A percentile compares a stretch with the other conserved stretches of the same genome.
Conservation (phyloP, 2,888 invertebrate genomes). For the Pherbina coryleti region DNA sequence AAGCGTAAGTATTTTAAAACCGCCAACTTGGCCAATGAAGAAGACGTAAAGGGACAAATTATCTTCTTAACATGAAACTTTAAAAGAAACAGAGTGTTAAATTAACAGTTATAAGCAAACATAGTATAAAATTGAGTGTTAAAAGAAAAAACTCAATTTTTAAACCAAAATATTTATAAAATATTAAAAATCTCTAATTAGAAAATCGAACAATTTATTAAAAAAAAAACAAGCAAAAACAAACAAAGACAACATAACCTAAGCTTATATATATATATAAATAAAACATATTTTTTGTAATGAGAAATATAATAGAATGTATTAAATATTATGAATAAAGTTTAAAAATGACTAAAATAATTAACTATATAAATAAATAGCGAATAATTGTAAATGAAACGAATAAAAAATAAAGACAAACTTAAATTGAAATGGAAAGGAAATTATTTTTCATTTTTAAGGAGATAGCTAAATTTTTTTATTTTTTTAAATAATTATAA, state of each 20-base stretch:
- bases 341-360: background rate
- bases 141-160: background rate
- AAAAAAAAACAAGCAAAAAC: background rate
- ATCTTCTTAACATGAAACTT: background rate
- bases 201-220: background rate
- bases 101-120: background rate
- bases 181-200: background rate
- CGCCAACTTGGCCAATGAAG: too few species aligned
- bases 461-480: background rate
- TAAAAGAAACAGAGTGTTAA: background rate
- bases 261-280: background rate
- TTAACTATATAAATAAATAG: constrained; percentile 9
- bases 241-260: background rate
- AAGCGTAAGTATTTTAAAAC: too few species aligned
- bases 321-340: background rate
- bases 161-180: background rate
- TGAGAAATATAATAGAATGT: constrained; percentile 25
- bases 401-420: constrained; percentile 15
- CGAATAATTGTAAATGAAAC: constrained; percentile 22
- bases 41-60: too few species aligned
- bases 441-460: background rate
- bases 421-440: constrained; percentile 6
- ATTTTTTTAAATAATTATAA: too few species aligned
- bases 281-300: constrained; percentile 33
- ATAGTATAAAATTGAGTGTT: background rate